Evolutionary conservation across 2,113 vertebrate species (phyloP).

Genomic region (Tupaia chinensis): DNA sequence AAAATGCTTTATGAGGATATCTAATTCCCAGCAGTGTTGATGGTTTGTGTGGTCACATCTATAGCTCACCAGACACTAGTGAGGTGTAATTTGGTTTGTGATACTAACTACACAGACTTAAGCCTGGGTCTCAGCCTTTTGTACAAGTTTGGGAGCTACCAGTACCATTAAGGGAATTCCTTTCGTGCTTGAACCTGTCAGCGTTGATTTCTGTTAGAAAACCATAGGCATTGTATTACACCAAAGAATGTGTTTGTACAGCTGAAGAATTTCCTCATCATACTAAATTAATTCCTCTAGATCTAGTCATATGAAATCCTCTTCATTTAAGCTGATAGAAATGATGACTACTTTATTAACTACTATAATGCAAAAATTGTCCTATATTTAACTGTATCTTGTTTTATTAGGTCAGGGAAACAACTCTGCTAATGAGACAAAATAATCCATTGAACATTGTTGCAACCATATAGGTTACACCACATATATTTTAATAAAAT

Average conservation of each 20-base stretch:
- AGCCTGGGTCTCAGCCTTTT: neutral
- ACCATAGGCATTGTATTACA: neutral
- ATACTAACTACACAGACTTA: neutral
- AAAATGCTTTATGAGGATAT: neutral
- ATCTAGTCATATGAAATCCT: neutral
- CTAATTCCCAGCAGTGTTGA: too few relatives aligned
- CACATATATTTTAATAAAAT: neutral
- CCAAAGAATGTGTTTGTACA: neutral
- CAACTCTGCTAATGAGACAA: neutral
- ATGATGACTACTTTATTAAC: neutral
- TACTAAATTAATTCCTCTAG: neutral
- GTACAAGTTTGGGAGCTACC: neutral
- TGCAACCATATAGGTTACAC: neutral
- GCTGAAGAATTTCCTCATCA: neutral
- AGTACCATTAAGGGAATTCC: neutral
- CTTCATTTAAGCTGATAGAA: neutral
- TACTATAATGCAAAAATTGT: neutral
- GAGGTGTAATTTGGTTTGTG: neutral
- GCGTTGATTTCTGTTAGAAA: neutral
- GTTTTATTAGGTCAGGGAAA: conserved; percentile 1
- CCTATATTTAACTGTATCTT: neutral
- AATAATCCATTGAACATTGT: neutral
- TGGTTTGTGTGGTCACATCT: rapidly evolving
- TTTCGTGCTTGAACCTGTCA: neutral
- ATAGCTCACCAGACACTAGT: neutral